Evolutionary conservation across 2,888 invertebrate genomes (phyloP), one percentile per base, ranked within the genome.

Genomic region (Mechanitis mazaeus): DNA sequence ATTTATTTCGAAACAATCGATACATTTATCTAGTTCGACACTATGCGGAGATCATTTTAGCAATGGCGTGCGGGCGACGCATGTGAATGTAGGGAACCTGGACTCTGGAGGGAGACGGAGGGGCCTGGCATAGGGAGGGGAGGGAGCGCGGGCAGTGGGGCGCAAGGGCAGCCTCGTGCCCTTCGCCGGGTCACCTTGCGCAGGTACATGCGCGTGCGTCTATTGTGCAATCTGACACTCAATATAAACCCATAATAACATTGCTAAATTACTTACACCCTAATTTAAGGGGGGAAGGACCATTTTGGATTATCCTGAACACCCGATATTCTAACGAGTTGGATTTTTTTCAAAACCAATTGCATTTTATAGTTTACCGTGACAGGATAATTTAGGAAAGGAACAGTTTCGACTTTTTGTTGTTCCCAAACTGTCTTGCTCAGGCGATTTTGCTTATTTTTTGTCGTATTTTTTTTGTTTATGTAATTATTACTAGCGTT

Each of bases 341-440:
- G 78, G 80, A 80, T 84, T 84, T 83, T 81, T 79, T 73, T 68
- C 77, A 80, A 81, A 84, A 77, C 85, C 89, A 89, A 89, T 89
- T 89, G 89, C 87, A 87, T 86, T 87, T 87, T 87, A 88, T 88
- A 87, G 87, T 79, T 83, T 81, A 87, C 83, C 88, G 85, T 89
- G 89, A 89, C 89, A 89, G 89, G 87, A 88, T 89, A 88, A 89
- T 89, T 87, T 88, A 86, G 77, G 84, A 83, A 87, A 83, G 85
- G 83, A 81, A 81, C 80, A 81, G 76, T 79, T 69, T 69, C 65
- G 61, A 65, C 65, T 78, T 81, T 77, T 74, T 74, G 68, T 64
- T 53, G 61, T 63, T 69, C 65, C 61, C 66, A 61, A 64, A 67
- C 69, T 67, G 75, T 69, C 77, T 80, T 80, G 81, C 82, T 82